Evolutionary conservation across 2,797 vertebrate genomes (phyloP).

Genomic region (Paratrypauchen microcephalus): DNA sequence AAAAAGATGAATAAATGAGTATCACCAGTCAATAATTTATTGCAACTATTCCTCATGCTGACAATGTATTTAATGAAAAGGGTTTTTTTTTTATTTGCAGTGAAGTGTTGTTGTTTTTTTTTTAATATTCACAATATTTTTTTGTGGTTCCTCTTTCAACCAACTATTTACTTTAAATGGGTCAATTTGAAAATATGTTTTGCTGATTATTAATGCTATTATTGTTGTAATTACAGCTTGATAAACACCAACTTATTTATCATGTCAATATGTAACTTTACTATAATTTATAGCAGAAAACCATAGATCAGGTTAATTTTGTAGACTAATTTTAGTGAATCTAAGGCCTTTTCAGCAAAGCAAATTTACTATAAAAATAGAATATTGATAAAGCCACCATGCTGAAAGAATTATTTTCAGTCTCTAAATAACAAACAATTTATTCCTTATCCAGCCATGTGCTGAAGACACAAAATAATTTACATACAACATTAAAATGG

Average conservation of each 20-base stretch:
- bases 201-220: neutral
- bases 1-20: neutral
- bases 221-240: neutral
- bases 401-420: neutral
- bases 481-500: constrained; percentile 16
- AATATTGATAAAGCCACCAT: neutral
- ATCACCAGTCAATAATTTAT: neutral
- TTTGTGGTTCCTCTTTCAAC: neutral
- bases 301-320: neutral
- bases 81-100: neutral
- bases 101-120: neutral
- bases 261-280: neutral
- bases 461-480: constrained; percentile 12
- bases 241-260: neutral
- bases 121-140: neutral
- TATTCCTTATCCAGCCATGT: constrained; percentile 12
- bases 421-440: constrained; percentile 28
- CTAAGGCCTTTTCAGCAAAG: constrained; percentile 13
- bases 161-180: too few species aligned
- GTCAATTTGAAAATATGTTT: neutral
- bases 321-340: neutral
- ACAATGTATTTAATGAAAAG: neutral
- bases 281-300: neutral
- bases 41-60: neutral
- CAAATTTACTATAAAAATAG: constrained; percentile 2